Conservation (phyloP, 2,888 invertebrate genomes). For the Pyrrhia umbra region DNA sequence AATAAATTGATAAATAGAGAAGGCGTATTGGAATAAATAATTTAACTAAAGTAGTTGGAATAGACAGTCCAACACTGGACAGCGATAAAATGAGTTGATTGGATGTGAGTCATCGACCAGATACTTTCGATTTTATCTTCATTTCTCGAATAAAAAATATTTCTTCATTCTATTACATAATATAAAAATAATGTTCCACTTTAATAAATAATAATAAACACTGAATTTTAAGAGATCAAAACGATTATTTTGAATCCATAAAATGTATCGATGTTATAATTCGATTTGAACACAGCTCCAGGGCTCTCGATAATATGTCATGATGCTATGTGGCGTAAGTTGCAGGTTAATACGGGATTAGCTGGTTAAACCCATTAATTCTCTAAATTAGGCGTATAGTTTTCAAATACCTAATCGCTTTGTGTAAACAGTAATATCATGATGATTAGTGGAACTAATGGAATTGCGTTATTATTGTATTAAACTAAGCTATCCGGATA, state of each 20-base stretch:
- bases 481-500: too few relatives aligned
- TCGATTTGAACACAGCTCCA: slow-evolving; percentile 41
- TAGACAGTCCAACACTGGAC: too few relatives aligned
- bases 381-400: slow-evolving; percentile 31
- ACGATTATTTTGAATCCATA: slow-evolving; percentile 4
- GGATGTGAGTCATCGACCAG: too few relatives aligned
- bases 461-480: background rate
- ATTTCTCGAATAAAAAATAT: too few relatives aligned
- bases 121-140: too few relatives aligned
- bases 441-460: slow-evolving; percentile 13
- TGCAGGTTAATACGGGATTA: slow-evolving; percentile 35
- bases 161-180: too few relatives aligned
- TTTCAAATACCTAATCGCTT: slow-evolving; percentile 35
- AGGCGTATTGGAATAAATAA: too few relatives aligned
- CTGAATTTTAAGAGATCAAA: slow-evolving; percentile 4
- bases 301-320: slow-evolving; percentile 46
- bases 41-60: too few relatives aligned
- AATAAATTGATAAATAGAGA: too few relatives aligned
- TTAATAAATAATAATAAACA: background rate
- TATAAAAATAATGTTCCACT: background rate
- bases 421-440: slow-evolving; percentile 8
- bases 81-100: too few relatives aligned
- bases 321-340: slow-evolving; percentile 44
- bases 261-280: slow-evolving; percentile 30
- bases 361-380: slow-evolving; percentile 28